Base-by-base conservation (phyloP, 2,113 vertebrate species). In the Clarias batrachus region DNA sequence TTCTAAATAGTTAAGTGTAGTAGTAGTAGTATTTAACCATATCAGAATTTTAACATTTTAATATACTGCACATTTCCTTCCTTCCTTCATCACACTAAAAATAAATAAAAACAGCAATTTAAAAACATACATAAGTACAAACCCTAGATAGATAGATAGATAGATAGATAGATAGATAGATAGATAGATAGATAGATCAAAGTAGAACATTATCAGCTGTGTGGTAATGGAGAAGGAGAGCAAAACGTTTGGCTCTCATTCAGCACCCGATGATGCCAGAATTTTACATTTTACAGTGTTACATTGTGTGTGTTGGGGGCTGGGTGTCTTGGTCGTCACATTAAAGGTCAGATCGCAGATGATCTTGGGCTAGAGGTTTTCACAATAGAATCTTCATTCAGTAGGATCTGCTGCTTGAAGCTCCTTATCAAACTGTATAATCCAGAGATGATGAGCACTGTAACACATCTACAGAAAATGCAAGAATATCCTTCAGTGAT, bases 251-350 rank as follows among this genome's bases (percentile, higher is more conserved):
- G 14, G 16, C 14, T 27, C 25, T 11, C 17, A 79, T 1, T 79
- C 21, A 23, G 17, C 16, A 13, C 54, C 23, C 17, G 37, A 60
- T 60, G 30, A 21, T 13, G 57, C 3, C 76, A 30, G 54, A 19
- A 57, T 59, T 79, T 57, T 59, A 79, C 54, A 79, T 60, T 80
- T 56, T 62, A 30, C 33, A 37, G 33, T 60, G 57, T 60, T 48
- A 48, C 48, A 48, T 27, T 80, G 77, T 80, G 77, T 78, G 76
- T 78, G 25, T 56, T 27, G 77, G 76, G 54, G 76, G 76, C 54
- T 79, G 76, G 76, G 52, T 57, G 76, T 59, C 57, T 21, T 60
- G 7, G 27, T 59, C 1, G 1, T 21, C n/a, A 68, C 41, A 68
- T 56, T 52, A 52, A 66, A n/a, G n/a, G n/a, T n/a, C n/a, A n/a